Conservation (phyloP, 2,888 invertebrate species). For the Miltochrista miniata region DNA sequence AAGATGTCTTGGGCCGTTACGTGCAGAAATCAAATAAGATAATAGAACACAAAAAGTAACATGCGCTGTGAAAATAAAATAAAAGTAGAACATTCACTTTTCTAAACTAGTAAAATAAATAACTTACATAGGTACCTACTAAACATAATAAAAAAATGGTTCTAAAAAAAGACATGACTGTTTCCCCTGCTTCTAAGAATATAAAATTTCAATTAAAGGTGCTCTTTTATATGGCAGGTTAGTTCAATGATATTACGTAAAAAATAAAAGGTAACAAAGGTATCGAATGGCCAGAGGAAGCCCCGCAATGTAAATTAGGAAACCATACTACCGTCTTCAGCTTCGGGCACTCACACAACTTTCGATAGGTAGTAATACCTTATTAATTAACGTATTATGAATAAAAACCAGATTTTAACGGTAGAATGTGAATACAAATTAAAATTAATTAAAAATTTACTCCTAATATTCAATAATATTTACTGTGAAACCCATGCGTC, state of each 20-base stretch:
- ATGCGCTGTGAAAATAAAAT: not conserved
- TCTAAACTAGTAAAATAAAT: slow-evolving; percentile 1
- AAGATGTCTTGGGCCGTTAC: slow-evolving; percentile 29
- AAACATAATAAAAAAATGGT: slow-evolving; percentile 8
- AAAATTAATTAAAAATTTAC: no score
- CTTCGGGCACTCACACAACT: slow-evolving; percentile 54
- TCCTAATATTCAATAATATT: no score
- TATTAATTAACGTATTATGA: not conserved
- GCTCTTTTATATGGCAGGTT: slow-evolving; percentile 17
- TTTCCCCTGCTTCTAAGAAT: slow-evolving; percentile 5
- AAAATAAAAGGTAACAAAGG: slow-evolving; percentile 37
- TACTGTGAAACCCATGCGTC: no score
- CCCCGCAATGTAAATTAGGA: slow-evolving; percentile 58
- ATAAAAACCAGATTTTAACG: not conserved
- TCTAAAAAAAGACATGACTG: not conserved
- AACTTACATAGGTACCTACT: no score
- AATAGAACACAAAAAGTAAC: slow-evolving; percentile 7
- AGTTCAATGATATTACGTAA: slow-evolving; percentile 43
- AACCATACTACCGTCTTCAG: slow-evolving; percentile 74
- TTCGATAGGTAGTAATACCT: slow-evolving; percentile 47
- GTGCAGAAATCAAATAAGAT: slow-evolving; percentile 20
- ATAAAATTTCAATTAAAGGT: slow-evolving; percentile 6
- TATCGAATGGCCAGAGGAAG: slow-evolving; percentile 39
- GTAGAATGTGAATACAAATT: no score
- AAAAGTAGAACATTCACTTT: not conserved